Base-by-base conservation (phyloP, 2,888 invertebrate species). In the Pemphredon lugubris region DNA sequence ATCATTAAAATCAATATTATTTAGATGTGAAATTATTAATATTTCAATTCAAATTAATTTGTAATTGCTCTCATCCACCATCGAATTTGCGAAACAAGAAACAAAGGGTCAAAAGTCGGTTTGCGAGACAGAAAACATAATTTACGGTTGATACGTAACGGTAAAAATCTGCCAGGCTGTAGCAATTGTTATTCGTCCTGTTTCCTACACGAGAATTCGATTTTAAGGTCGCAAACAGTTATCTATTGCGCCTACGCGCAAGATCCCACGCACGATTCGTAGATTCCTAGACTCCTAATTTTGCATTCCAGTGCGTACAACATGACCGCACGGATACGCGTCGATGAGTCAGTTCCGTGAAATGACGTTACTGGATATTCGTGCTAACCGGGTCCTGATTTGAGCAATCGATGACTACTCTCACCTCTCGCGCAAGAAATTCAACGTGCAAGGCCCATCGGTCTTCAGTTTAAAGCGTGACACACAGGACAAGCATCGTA, bases 271-370 rank as follows among this genome's bases (percentile, higher is more conserved):
- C 23, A 14, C 13, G 9, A 9, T 37, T 61, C 53, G 48, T 61
- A 45, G 47, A 53, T n/a, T n/a, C n/a, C n/a, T n/a, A n/a, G n/a
- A n/a, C 63, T 48, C 53, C 26, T 2, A 13, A 40, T 6, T 20
- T 54, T 18, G 23, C 11, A 47, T 51, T 48, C 42, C 30, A 48
- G 18, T 50, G 16, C 37, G 34, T 18, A n/a, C n/a, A n/a, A 23
- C 34, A 14, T 20, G 34, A 34, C 5, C 26, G 30, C 23, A 13
- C 26, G 9, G 7, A 11, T 30, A 9, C 16, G 9, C 30, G 37
- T 20, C 30, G 55, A 55, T 55, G 58, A 66, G 16, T 72, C 61
- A 58, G 40, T 66, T 72, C 61, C 30, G 18, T 16, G 66, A 73
- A 61, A 34, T 23, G 6, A 18, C 9, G 51, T 54, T 50, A 66